Conservation (phyloP, 2,113 vertebrate species). For the Ictalurus punctatus region DNA sequence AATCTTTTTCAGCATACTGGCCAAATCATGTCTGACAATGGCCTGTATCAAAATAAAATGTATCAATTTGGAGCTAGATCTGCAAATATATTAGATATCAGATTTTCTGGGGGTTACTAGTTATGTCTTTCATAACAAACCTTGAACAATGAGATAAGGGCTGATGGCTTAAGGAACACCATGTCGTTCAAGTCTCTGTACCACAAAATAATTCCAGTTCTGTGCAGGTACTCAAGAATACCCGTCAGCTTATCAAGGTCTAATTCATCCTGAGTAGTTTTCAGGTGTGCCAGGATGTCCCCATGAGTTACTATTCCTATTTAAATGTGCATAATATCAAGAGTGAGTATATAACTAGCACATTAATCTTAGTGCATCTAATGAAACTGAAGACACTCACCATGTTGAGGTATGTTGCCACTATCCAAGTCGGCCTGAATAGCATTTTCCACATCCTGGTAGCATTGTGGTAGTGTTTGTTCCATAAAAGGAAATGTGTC, state of each 20-base stretch:
- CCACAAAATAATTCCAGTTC: conserved; percentile 67
- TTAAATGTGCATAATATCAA: background rate
- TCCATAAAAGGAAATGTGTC: conserved; percentile 63
- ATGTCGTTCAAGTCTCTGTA: conserved; percentile 62
- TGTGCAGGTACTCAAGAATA: conserved; percentile 71
- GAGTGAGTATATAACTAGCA: background rate
- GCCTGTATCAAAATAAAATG: conserved; percentile 51
- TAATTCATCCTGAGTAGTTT: conserved; percentile 57
- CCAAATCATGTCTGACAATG: conserved; percentile 65
- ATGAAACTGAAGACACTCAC: conserved; percentile 49
- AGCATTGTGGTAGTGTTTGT: conserved; percentile 60
- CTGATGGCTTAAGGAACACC: conserved; percentile 68
- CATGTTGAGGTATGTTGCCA: conserved; percentile 59
- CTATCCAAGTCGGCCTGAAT: conserved; percentile 45
- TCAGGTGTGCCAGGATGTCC: conserved; percentile 41
- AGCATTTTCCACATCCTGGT: conserved; percentile 64
- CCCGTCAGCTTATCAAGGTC: conserved; percentile 45
- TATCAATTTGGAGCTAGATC: background rate
- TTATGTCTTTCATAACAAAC: conserved; percentile 52
- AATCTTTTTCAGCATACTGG: conserved; percentile 62
- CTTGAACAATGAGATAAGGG: conserved; percentile 74
- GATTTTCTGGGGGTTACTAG: background rate
- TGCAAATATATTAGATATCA: background rate
- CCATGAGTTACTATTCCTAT: conserved; percentile 67
- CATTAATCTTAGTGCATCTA: background rate